These are phyloP conservation scores for Drosophila tripunctata DNA, from an alignment of 2,888 invertebrate genomes.

Conservation along the genomic window DNA sequence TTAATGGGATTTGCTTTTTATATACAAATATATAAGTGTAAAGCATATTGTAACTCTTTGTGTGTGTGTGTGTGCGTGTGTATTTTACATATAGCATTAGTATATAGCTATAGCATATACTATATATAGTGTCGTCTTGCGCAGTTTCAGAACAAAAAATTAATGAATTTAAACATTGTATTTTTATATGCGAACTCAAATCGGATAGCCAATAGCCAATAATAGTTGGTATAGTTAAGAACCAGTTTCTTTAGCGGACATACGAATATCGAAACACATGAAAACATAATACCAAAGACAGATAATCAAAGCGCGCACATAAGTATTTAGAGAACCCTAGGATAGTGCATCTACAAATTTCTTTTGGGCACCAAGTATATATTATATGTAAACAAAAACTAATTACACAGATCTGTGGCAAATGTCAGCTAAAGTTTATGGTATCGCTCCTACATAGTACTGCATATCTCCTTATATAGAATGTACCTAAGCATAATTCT, in stretches of 20 bases:
- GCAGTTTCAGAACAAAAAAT: constrained; percentile 61
- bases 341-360: constrained; percentile 6
- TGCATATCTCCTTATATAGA: constrained; percentile 39
- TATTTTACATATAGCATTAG: constrained; percentile 45
- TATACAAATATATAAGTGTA: constrained; percentile 27
- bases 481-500: constrained; percentile 42
- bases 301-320: constrained; percentile 70
- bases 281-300: constrained; percentile 55
- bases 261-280: constrained; percentile 13
- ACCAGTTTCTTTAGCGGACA: constrained; percentile 22
- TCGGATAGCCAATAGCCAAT: constrained; percentile 43
- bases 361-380: constrained; percentile 65
- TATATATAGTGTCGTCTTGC: constrained; percentile 47
- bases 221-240: constrained; percentile 35
- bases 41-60: constrained; percentile 12
- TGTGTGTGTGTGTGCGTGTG: constrained; percentile 20
- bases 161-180: constrained; percentile 70
- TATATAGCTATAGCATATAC: too few species aligned
- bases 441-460: not conserved
- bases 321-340: constrained; percentile 32
- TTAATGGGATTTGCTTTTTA: constrained; percentile 74
- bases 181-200: constrained; percentile 66
- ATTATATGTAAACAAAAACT: constrained; percentile 5
- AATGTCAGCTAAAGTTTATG: not conserved
- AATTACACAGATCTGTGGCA: constrained; percentile 1